Conservation (phyloP, 2,888 invertebrate species). For the Baronia brevicornis region DNA sequence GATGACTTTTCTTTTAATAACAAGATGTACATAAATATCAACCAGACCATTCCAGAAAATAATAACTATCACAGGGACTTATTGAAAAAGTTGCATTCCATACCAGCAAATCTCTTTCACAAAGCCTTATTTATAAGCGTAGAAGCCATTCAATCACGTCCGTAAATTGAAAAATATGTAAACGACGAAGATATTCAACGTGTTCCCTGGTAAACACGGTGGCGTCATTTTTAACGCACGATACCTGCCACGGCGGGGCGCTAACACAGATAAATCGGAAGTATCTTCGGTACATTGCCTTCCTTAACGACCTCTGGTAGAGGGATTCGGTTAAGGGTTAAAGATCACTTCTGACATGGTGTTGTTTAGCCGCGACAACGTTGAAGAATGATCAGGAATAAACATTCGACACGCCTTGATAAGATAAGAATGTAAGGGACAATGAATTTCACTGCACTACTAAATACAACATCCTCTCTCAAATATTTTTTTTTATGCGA, state of each 20-base stretch:
- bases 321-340: constrained; percentile 63
- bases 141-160: constrained; percentile 38
- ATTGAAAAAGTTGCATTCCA: constrained; percentile 3
- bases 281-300: constrained; percentile 61
- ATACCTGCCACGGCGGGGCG: constrained; percentile 44
- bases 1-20: too few species aligned
- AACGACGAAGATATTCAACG: constrained; percentile 57
- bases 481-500: too few species aligned
- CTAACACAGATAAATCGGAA: constrained; percentile 58
- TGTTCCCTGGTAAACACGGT: constrained; percentile 55
- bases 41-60: constrained; percentile 7
- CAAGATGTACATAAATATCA: constrained; percentile 4
- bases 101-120: constrained; percentile 22
- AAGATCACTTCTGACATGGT: constrained; percentile 67
- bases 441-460: too few species aligned
- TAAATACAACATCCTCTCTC: too few species aligned
- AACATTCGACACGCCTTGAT: too few species aligned
- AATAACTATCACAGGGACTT: constrained; percentile 8
- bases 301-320: constrained; percentile 62
- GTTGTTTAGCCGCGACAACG: too few species aligned
- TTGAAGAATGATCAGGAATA: too few species aligned
- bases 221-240: constrained; percentile 64
- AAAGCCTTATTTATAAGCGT: constrained; percentile 42
- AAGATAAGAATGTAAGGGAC: too few species aligned
- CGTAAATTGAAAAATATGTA: constrained; percentile 66